A percentile compares a stretch with the other conserved stretches of the same genome.
Conservation (phyloP, 2,888 invertebrate genomes). For the Tinea pellionella region DNA sequence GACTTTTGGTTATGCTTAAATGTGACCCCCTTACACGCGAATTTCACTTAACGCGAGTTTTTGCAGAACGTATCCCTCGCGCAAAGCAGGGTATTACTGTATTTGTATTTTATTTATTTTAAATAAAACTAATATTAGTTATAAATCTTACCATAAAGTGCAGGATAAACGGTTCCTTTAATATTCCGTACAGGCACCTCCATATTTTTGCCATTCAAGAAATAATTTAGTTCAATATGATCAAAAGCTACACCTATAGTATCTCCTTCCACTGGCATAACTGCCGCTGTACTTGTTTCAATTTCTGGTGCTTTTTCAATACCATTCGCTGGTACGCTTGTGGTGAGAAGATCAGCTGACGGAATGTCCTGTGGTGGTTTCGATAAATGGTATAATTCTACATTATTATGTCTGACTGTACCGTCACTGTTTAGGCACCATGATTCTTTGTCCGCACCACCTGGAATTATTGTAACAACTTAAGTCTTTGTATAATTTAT, state of each 20-base stretch:
- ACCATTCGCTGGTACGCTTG: slow-evolving; percentile 42
- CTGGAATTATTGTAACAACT: slow-evolving; percentile 54
- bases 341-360: slow-evolving; percentile 50
- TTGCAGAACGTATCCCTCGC: too few species aligned
- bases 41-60: too few species aligned
- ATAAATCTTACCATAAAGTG: slow-evolving; percentile 83
- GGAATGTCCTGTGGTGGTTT: slow-evolving; percentile 55
- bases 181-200: slow-evolving; percentile 89
- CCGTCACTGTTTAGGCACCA: slow-evolving; percentile 96
- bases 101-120: too few species aligned
- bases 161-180: slow-evolving; percentile 91
- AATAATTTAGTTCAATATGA: slow-evolving; percentile 96
- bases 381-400: slow-evolving; percentile 77
- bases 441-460: slow-evolving; percentile 89
- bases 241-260: slow-evolving; percentile 94
- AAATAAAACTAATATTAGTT: neutral
- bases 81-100: too few species aligned
- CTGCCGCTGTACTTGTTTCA: slow-evolving; percentile 20
- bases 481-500: neutral
- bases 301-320: slow-evolving; percentile 39
- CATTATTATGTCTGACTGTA: slow-evolving; percentile 84
- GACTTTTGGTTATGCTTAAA: too few species aligned
- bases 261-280: slow-evolving; percentile 90
- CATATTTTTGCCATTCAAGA: slow-evolving; percentile 88
- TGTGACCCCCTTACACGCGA: too few species aligned